Evolutionary conservation across 2,888 invertebrate genomes (phyloP), one percentile per base, ranked within the genome.

Genomic region (Drosophila rellima): DNA sequence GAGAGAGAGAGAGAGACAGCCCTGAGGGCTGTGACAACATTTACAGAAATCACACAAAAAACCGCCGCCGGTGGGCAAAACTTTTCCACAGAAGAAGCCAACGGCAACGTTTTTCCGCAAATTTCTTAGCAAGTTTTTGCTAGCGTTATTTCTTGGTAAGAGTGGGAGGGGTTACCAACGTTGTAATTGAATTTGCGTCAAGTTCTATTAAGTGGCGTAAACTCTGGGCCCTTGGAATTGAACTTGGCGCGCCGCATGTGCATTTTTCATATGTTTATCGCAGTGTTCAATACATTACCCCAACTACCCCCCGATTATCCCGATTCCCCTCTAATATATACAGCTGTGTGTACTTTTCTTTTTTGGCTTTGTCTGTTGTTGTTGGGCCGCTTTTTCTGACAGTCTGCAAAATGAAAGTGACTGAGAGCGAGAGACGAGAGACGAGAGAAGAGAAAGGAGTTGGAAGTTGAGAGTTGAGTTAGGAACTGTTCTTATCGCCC

Each of bases 221-320:
- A 85, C 85, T 85, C 86, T 81, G 83, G 75, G 89, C 78, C 74
- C 66, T 55, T 67, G 70, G 81, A 87, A 78, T 80, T 75, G 82
- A 83, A 86, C 81, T 82, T 78, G 84, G 84, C 87, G 67, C 83
- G 70, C 56, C 79, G 79, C 81, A 87, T 85, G 84, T 85, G 84
- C 85, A 88, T 88, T 88, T 85, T 79, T 85, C 89, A 87, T 88
- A 85, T 88, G 89, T 87, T 84, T 86, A 83, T 86, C 78, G 89
- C 80, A 83, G 62, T 77, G 81, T 83, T 78, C 86, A 75, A 82
- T 82, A 77, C 70, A 77, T 70, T 63, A 56, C 31, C 33, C 56
- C 63, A 17, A 11, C 31, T 33, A 0, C 20, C 15, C 31, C 29
- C 0, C n/a, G n/a, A n/a, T n/a, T n/a, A n/a, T n/a, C 31, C 29